Conservation (phyloP, 2,113 vertebrate genomes). For the Quiscalus mexicanus region DNA sequence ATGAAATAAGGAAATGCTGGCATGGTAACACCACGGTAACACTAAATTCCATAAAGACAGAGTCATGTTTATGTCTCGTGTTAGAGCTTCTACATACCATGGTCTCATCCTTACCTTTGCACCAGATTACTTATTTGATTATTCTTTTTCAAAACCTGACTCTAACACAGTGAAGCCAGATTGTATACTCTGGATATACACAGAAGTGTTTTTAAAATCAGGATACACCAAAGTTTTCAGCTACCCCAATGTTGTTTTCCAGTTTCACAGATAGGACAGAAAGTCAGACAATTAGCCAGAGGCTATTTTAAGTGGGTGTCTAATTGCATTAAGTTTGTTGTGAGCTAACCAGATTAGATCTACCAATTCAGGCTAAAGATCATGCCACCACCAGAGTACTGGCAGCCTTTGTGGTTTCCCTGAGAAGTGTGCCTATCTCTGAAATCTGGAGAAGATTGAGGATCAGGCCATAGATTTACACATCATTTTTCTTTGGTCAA, state of each 20-base stretch:
- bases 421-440: background rate
- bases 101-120: conserved; percentile 2
- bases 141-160: background rate
- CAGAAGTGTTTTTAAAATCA: background rate
- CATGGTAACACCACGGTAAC: background rate
- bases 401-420: background rate
- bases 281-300: conserved; percentile 55
- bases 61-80: background rate
- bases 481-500: background rate
- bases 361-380: conserved; percentile 39
- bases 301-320: conserved; percentile 48
- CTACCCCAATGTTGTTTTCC: background rate
- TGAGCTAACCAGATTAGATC: conserved; percentile 52
- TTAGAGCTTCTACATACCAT: background rate
- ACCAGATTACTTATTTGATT: background rate
- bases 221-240: background rate
- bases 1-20: conserved; percentile 12
- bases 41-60: conserved; percentile 13
- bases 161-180: background rate
- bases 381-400: background rate
- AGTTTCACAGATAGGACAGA: conserved; percentile 16
- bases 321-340: conserved; percentile 54
- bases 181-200: background rate
- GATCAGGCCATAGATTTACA: background rate
- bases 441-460: background rate